These are phyloP conservation scores for Ormyrus pomaceus DNA, from an alignment of 2,888 invertebrate species.

Conservation along the genomic window DNA sequence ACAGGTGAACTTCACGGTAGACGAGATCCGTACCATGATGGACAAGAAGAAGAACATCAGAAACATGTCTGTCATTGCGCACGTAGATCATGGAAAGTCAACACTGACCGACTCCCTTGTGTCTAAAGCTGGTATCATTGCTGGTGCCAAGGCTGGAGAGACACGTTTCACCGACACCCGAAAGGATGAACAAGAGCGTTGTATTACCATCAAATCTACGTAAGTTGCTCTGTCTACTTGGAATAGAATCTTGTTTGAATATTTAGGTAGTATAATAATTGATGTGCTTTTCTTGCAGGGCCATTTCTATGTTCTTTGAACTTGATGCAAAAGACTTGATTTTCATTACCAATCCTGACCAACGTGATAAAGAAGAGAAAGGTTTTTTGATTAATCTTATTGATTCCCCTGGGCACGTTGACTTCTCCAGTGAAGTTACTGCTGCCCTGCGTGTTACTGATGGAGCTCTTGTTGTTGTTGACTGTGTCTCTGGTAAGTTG, in stretches of 20 bases:
- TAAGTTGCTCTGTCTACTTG: constrained; percentile 78
- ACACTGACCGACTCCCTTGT: constrained; percentile 99
- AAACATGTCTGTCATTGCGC: constrained; percentile 99
- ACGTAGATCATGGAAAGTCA: constrained; percentile 99
- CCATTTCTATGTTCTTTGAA: constrained; percentile 99
- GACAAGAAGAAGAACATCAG: constrained; percentile 99
- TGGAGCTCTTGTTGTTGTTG: constrained; percentile 99
- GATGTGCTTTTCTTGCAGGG: constrained; percentile 79
- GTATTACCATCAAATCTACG: constrained; percentile 99
- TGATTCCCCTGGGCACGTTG: constrained; percentile 99
- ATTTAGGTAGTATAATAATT: not conserved
- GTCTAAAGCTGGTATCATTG: constrained; percentile 99
- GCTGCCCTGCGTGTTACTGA: constrained; percentile 99
- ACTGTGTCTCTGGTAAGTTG: constrained; percentile 96
- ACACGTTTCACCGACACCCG: constrained; percentile 99
- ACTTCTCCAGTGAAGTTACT: constrained; percentile 99
- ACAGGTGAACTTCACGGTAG: constrained; percentile 99
- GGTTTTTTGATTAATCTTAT: constrained; percentile 99
- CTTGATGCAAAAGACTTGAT: constrained; percentile 95
- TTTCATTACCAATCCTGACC: constrained; percentile 94
- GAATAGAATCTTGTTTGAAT: not conserved
- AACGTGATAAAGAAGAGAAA: constrained; percentile 91
- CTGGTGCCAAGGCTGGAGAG: constrained; percentile 98
- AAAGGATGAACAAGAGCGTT: constrained; percentile 99
- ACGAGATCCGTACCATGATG: constrained; percentile 99